Base-by-base conservation (phyloP, 2,797 vertebrate species). In the Spatula versicolor region DNA sequence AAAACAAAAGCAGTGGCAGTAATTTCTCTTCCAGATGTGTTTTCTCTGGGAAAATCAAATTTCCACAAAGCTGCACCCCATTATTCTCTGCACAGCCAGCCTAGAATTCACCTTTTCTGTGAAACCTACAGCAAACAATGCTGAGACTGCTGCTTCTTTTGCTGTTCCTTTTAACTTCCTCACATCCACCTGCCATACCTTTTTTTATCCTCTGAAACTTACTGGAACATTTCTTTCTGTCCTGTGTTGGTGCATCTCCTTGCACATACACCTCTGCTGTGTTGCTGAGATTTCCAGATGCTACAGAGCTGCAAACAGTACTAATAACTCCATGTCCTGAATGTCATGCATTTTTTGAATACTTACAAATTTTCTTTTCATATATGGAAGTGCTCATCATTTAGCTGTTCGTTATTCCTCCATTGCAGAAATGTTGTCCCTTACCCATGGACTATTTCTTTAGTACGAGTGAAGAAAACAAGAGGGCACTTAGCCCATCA, bases 21-120 rank as follows among this genome's bases (percentile, higher is more conserved):
- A 90, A 92, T 78, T 88, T 63, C 48, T 93, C 37, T 88, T 92
- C 87, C 94, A 96, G 89, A 88, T 86, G 82, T 91, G 45, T 56
- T 68, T 95, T 93, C 54, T 81, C 76, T 88, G 58, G 41, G 62
- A 93, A 90, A 75, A 94, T 79, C 79, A 90, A 64, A 92, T 92
- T 92, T 94, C 83, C 79, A 86, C 76, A 88, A 81, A 93, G 85
- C 73, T 86, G 73, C 45, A 83, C 77, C 91, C 82, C 91, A 68
- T 95, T 95, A 92, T 78, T 91, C 79, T 92, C 62, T 90, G n/a
- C 21, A 69, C 18, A 88, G 33, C 8, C 55, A 83, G 43, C 19
- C 54, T 59, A 86, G 77, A 86, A 58, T 68, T 67, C 33, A 72
- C 19, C 3, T 31, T 60, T 75, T 43, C 16, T 68, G 20, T 59